Base-by-base conservation (phyloP, 2,113 vertebrate genomes). In the Dryoscopus gambensis region DNA sequence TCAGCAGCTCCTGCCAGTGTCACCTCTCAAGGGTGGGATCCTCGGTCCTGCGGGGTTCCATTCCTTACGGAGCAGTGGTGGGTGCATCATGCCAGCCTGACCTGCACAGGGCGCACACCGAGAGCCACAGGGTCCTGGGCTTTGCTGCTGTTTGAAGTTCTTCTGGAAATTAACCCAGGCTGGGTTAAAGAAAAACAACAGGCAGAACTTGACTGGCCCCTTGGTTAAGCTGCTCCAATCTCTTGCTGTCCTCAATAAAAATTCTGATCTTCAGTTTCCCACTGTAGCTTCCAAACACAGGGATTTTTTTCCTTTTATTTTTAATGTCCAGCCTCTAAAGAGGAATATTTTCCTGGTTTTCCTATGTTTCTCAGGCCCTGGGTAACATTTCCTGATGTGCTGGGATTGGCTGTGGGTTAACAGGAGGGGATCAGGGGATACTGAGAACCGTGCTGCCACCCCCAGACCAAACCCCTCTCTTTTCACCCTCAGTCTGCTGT, bases 111-210 rank as follows among this genome's bases (percentile, higher is more conserved):
- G 30, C 25, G 4, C 47, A 19, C 62, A 13, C 20, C 0, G 0
- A 23, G 24, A 53, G 74, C 46, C 37, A 5, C 4, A 2, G 1
- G 0, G 16, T 37, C 3, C 0, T 20, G 55, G 10, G 2, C 3
- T 77, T 37, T 56, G 47, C 70, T 79, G 56, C 57, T 83, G 10
- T 22, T 44, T 30, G 67, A 80, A 80, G 27, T 21, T 28, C n/a
- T 69, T 52, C 68, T 30, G 37, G 30, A 77, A 63, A 27, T 0
- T 1, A 81, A 13, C 21, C 40, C 40, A 37, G 44, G 30, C 81
- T 81, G 81, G 7, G 24, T n/a, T 65, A 30, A 11, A 68, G 73
- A 44, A 76, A 57, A 77, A 15, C 28, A 33, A 3, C 40, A 33
- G 81, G 10, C 27, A 50, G 16, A 75, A 67, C 42, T 47, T 1